These are phyloP conservation scores for Tragelaphus imberbis DNA, from an alignment of 2,113 vertebrate genomes.

Conservation along the genomic window DNA sequence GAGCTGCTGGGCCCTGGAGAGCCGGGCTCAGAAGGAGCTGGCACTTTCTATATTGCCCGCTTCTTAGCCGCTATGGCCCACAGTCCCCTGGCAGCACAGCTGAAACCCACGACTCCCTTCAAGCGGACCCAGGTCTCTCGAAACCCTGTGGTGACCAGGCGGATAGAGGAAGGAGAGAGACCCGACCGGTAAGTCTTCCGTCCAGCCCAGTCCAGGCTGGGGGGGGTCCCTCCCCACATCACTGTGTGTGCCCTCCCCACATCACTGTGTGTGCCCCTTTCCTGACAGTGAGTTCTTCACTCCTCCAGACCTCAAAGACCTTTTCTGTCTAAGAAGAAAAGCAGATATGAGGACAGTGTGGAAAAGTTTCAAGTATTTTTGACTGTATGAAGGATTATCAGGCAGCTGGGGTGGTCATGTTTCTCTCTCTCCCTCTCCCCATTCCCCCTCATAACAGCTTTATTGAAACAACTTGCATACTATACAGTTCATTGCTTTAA, in stretches of 20 bases:
- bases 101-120: conserved; percentile 83
- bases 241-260: not conserved
- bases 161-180: conserved; percentile 81
- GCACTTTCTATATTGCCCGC: conserved; percentile 86
- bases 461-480: not conserved
- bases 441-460: not conserved
- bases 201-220: not conserved
- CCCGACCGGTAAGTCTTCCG: conserved; percentile 80
- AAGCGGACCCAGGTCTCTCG: conserved; percentile 67
- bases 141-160: not conserved
- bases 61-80: conserved; percentile 78
- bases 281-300: not conserved
- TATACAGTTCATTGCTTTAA: not conserved
- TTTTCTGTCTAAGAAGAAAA: not conserved
- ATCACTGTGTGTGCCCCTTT: not conserved
- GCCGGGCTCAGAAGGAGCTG: not conserved
- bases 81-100: conserved; percentile 80
- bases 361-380: not conserved
- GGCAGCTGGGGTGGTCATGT: not conserved
- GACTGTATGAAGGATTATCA: not conserved
- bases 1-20: conserved; percentile 21
- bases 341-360: not conserved
- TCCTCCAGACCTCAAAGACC: not conserved
- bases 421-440: not conserved
- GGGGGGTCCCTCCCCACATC: fast-evolving